A percentile compares a stretch with the other conserved stretches of the same genome.
phyloP scores from a whole-genome alignment of 1,140 invertebrate species.

The Himalopsyche phryganea region DNA sequence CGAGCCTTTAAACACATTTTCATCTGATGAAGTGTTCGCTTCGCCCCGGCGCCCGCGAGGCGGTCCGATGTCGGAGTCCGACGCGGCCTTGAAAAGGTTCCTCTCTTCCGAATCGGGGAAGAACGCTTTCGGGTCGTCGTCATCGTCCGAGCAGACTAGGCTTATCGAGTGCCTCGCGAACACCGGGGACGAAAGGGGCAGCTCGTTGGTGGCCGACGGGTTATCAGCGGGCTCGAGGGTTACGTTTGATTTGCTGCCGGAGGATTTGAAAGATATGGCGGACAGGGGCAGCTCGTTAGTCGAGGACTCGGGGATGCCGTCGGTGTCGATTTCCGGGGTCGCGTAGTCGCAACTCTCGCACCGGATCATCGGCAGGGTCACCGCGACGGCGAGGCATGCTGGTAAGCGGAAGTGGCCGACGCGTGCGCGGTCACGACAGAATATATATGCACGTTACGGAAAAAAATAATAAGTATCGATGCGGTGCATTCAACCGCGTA shows the following conservation, averaged over 20 bases:
- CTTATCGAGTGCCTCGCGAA: slow-evolving; percentile 25
- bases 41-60: background rate
- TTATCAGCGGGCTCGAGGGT: slow-evolving; percentile 21
- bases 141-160: background rate
- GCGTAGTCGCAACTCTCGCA: slow-evolving; percentile 29
- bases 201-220: slow-evolving; percentile 48
- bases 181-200: slow-evolving; percentile 40
- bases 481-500: too few relatives aligned
- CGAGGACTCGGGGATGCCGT: slow-evolving; percentile 46
- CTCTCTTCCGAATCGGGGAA: background rate
- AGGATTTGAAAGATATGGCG: slow-evolving; percentile 48
- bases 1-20: background rate
- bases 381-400: slow-evolving; percentile 20
- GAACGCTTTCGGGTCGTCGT: background rate
- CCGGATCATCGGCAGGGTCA: slow-evolving; percentile 6
- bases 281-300: slow-evolving; percentile 61
- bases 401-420: too few relatives aligned
- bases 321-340: slow-evolving; percentile 41
- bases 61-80: slow-evolving; percentile 22
- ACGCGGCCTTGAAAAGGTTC: slow-evolving; percentile 15
- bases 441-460: too few relatives aligned
- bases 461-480: too few relatives aligned
- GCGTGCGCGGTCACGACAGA: too few relatives aligned
- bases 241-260: slow-evolving; percentile 7
- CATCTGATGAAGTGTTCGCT: background rate